Evolutionary conservation across 2,797 vertebrate species (phyloP), one percentile per base, ranked within the genome.

Genomic region (Bradypodion ventrale): DNA sequence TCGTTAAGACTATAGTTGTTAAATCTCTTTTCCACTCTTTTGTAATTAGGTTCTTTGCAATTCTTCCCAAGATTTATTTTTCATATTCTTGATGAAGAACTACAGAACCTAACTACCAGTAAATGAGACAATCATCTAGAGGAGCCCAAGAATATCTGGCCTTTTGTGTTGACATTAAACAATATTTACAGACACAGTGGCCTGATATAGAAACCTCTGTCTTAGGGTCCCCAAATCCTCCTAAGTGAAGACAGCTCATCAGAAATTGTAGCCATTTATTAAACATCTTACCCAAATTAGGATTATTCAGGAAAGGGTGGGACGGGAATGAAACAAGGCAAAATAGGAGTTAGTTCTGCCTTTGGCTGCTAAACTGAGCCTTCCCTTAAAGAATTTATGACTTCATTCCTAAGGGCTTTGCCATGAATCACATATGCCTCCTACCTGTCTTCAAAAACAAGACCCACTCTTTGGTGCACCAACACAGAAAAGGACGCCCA

Each of bases 361-460:
- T n/a, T 13, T 12, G 10, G 72, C 52, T 82, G 32, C 49, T 80
- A 65, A 68, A 78, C 21, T 62, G 83, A 62, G 29, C 46, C 19
- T 66, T 19, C 4, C 7, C 42, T n/a, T 29, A 40, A 81, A 79
- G 13, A 84, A 63, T 27, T 21, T 9, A 46, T 81, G 44, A 60
- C 78, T 42, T 85, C 78, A 73, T 86, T 75, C 66, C 44, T n/a
- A 69, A 82, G 44, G 25, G n/a, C 5, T 19, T 56, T n/a, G 56
- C 42, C 59, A 85, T 82, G 84, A 77, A 82, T 85, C 84, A 82
- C 37, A 25, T 52, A 63, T 70, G 44, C 84, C 79, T 69, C 69
- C 79, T 85, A 72, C 79, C 84, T 81, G 74, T 69, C 79, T 82
- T 77, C 79, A 46, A 76, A 76, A 85, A 85, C 84, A 82, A 65